A percentile compares a stretch with the other conserved stretches of the same genome.
phyloP scores from a whole-genome alignment of 2,113 vertebrate species.

The Tonatia bakeri region DNA sequence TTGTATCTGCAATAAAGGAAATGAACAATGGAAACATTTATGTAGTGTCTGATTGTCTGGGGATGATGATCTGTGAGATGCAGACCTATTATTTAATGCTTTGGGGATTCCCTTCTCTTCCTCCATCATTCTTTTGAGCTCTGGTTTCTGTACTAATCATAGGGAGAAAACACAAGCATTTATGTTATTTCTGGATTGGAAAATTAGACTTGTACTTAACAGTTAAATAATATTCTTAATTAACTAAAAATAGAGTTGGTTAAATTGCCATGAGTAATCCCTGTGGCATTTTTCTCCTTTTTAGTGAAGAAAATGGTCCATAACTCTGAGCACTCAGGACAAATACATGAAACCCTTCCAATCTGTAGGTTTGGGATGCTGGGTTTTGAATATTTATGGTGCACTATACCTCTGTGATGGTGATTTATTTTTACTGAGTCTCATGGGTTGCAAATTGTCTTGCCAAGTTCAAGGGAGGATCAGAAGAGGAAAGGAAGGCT shows the following conservation, averaged over 20 bases:
- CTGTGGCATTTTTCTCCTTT: constrained; percentile 29
- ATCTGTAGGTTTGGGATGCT: constrained; percentile 12
- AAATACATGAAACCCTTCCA: constrained; percentile 32
- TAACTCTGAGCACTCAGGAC: constrained; percentile 14
- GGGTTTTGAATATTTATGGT: constrained; percentile 62
- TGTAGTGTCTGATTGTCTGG: constrained; percentile 71
- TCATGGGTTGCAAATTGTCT: constrained; percentile 41
- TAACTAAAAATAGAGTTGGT: constrained; percentile 54
- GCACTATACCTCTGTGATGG: background rate
- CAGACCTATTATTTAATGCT: constrained; percentile 65
- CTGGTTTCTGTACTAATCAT: constrained; percentile 59
- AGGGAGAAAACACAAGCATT: constrained; percentile 35
- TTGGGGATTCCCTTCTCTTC: constrained; percentile 62
- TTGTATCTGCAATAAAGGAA: constrained; percentile 63
- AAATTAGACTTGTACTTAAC: constrained; percentile 51
- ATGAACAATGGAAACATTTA: constrained; percentile 77
- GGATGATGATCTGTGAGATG: constrained; percentile 60
- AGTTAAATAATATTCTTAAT: constrained; percentile 65
- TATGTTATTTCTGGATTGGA: constrained; percentile 53
- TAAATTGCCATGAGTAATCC: constrained; percentile 63
- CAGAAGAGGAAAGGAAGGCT: constrained; percentile 19
- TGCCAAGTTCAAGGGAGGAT: constrained; percentile 50
- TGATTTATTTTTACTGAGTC: constrained; percentile 70
- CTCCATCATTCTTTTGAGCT: constrained; percentile 51
- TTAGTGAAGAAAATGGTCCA: constrained; percentile 41